Conservation (phyloP, 2,888 invertebrate genomes). For the Phoronis australis region DNA sequence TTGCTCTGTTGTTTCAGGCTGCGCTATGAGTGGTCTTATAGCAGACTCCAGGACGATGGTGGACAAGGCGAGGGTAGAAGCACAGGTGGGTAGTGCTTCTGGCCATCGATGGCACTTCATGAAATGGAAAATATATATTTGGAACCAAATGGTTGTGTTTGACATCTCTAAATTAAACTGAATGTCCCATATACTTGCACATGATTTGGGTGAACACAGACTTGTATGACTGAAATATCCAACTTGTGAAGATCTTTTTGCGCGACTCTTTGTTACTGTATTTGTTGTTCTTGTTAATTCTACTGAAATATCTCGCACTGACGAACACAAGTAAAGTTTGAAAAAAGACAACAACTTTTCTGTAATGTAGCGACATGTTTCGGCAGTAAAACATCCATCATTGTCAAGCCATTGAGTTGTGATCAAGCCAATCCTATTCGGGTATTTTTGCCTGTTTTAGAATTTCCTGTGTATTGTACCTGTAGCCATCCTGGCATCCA, state of each 20-base stretch:
- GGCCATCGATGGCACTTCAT: not conserved
- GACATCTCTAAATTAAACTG: too few species aligned
- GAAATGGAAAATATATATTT: not conserved
- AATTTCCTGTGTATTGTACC: too few species aligned
- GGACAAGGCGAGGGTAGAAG: slow-evolving; percentile 91
- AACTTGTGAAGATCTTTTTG: not conserved
- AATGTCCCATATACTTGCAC: not conserved
- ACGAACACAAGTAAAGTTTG: too few species aligned
- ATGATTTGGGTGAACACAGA: not conserved
- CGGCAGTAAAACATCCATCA: too few species aligned
- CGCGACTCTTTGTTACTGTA: not conserved
- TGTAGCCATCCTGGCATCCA: too few species aligned
- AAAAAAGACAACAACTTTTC: too few species aligned
- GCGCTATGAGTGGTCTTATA: slow-evolving; percentile 95
- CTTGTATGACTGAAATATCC: not conserved
- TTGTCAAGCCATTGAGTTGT: too few species aligned
- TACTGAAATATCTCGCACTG: too few species aligned
- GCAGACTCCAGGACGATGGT: slow-evolving; percentile 94
- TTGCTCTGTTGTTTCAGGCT: slow-evolving; percentile 57
- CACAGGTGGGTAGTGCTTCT: slow-evolving; percentile 59
- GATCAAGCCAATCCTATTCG: too few species aligned
- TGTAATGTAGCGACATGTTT: too few species aligned
- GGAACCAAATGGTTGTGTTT: not conserved
- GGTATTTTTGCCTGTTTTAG: too few species aligned
- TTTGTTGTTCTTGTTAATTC: too few species aligned